Percentiles rank a stretch among this genome's conserved stretches.
These are phyloP conservation scores for Drosophila setifemur DNA, from an alignment of 1,140 invertebrate genomes.

Conservation along the genomic window DNA sequence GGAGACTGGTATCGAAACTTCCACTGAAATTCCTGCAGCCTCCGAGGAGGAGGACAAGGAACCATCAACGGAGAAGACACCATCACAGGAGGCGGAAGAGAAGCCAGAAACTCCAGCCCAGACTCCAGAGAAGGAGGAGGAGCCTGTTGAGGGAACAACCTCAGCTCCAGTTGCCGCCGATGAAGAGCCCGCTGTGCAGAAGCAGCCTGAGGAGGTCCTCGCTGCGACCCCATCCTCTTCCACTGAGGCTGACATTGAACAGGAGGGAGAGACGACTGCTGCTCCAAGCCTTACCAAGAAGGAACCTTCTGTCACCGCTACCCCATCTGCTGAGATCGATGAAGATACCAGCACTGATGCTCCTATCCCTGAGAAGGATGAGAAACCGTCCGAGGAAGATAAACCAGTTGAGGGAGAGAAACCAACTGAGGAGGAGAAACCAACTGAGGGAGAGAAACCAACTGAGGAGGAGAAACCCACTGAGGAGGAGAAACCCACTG, in stretches of 20 bases:
- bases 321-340: constrained; percentile 6
- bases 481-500: not conserved
- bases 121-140: constrained; percentile 1
- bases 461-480: not conserved
- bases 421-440: not conserved
- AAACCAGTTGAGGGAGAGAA: not conserved
- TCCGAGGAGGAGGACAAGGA: constrained; percentile 19
- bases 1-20: not conserved
- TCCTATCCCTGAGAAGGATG: constrained; percentile 14
- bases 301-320: constrained; percentile 12
- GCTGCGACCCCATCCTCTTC: constrained; percentile 12
- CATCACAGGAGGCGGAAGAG: constrained; percentile 1
- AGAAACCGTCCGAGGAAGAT: constrained; percentile 12
- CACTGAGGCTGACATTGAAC: constrained; percentile 13
- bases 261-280: constrained; percentile 6
- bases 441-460: too few species aligned
- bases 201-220: constrained; percentile 10
- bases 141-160: not conserved
- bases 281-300: constrained; percentile 2
- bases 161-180: not conserved
- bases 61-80: constrained; percentile 11
- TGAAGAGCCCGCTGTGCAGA: not conserved
- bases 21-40: constrained; percentile 11
- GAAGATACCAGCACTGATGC: constrained; percentile 6
- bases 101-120: constrained; percentile 4